Evolutionary conservation across 1,140 invertebrate species (phyloP).

Genomic region (Forficula auricularia): DNA sequence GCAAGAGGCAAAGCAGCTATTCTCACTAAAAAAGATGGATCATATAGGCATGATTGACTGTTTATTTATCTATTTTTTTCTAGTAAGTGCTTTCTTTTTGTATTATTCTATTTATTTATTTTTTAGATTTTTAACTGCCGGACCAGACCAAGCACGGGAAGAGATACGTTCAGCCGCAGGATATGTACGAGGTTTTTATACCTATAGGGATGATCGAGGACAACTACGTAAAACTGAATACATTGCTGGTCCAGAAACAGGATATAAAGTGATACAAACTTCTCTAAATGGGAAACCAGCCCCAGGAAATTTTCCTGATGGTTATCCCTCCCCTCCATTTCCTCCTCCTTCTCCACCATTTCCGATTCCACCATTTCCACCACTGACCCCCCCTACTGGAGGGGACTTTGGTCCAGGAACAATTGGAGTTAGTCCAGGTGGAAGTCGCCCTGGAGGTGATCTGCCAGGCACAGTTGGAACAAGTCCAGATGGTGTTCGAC

Average conservation of each 20-base stretch:
- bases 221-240: slow-evolving; percentile 51
- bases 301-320: slow-evolving; percentile 15
- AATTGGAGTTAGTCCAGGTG: too few species aligned
- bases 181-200: slow-evolving; percentile 50
- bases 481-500: neutral
- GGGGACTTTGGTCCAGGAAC: too few species aligned
- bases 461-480: slow-evolving; percentile 1
- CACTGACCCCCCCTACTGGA: too few species aligned
- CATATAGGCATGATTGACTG: slow-evolving; percentile 30
- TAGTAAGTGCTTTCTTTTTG: slow-evolving; percentile 19
- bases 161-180: slow-evolving; percentile 48
- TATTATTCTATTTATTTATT: slow-evolving; percentile 2
- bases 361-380: neutral
- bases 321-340: neutral
- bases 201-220: slow-evolving; percentile 53
- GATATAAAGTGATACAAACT: slow-evolving; percentile 46
- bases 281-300: slow-evolving; percentile 32
- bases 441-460: neutral
- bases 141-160: slow-evolving; percentile 47
- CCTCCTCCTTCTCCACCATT: neutral
- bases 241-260: slow-evolving; percentile 52
- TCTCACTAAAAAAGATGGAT: slow-evolving; percentile 38
- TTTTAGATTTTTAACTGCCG: slow-evolving; percentile 42
- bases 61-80: slow-evolving; percentile 11
- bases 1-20: slow-evolving; percentile 39